Percentiles rank a stretch among this genome's conserved stretches.
phyloP scores from a whole-genome alignment of 2,888 invertebrate genomes.

The Tenthredo distinguenda region DNA sequence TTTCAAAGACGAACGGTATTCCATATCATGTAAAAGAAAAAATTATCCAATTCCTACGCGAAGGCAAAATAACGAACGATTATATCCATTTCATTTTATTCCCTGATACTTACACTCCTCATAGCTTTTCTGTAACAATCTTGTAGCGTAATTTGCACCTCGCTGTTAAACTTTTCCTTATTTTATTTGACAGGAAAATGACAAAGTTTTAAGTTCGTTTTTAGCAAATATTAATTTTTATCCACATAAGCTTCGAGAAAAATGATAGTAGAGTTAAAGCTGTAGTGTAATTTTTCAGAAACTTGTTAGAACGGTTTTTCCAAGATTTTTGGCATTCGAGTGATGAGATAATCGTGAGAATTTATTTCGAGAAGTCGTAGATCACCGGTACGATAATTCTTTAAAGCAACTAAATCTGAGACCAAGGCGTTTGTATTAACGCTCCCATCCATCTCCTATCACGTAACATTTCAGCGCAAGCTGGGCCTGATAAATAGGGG shows the following conservation, averaged over 20 bases:
- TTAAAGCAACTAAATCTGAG: neutral
- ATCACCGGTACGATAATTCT: neutral
- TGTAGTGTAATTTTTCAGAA: neutral
- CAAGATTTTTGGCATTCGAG: neutral
- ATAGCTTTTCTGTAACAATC: neutral
- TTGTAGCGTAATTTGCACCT: neutral
- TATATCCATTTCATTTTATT: neutral
- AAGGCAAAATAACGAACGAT: neutral
- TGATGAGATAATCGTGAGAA: neutral
- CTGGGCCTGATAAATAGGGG: conserved; percentile 26
- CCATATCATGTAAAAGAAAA: neutral
- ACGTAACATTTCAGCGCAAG: conserved; percentile 6
- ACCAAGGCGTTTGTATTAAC: neutral
- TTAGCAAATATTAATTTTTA: neutral
- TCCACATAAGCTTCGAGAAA: neutral
- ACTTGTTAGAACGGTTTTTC: neutral
- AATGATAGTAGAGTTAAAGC: neutral
- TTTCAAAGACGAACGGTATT: neutral
- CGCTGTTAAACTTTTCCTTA: neutral
- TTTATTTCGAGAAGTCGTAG: neutral
- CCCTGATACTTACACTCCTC: neutral
- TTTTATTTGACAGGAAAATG: neutral
- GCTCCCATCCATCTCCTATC: conserved; percentile 8
- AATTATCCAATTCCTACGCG: neutral
- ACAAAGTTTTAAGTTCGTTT: neutral